Percentiles rank a stretch among this genome's conserved stretches.
Conservation (phyloP, 2,888 invertebrate species). For the Dynastes grantii region DNA sequence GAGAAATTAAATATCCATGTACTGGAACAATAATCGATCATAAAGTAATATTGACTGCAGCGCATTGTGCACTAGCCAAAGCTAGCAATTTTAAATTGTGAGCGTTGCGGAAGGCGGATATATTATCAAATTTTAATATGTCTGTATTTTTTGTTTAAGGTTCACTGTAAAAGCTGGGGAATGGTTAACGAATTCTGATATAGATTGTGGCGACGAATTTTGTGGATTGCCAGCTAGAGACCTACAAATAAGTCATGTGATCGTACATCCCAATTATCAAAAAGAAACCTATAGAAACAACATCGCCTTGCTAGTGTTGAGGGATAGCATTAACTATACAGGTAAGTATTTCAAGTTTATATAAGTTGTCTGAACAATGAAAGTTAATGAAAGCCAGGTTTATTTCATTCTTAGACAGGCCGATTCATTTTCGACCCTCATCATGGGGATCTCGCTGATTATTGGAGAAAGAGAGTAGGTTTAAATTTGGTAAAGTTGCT, state of each 20-base stretch:
- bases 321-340: constrained; percentile 79
- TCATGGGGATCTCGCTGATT: no score
- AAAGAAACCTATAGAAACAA: constrained; percentile 76
- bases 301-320: constrained; percentile 82
- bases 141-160: constrained; percentile 68
- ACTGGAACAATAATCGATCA: constrained; percentile 80
- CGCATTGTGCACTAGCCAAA: constrained; percentile 85
- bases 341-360: constrained; percentile 68
- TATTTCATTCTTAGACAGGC: no score
- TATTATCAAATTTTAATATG: constrained; percentile 8
- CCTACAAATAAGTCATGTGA: constrained; percentile 81
- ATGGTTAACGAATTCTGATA: constrained; percentile 80
- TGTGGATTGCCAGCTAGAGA: constrained; percentile 82
- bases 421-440: no score
- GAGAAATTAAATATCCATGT: constrained; percentile 83
- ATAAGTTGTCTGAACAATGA: no score
- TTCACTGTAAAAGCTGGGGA: constrained; percentile 84
- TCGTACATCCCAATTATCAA: constrained; percentile 84
- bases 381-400: no score
- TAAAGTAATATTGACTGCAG: constrained; percentile 80
- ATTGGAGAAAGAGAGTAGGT: no score
- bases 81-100: constrained; percentile 84
- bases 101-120: constrained; percentile 65
- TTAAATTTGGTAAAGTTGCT: no score
- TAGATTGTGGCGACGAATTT: constrained; percentile 83